Evolutionary conservation across 2,888 invertebrate species (phyloP), one percentile per base, ranked within the genome.

Genomic region (Perithous albicinctus): DNA sequence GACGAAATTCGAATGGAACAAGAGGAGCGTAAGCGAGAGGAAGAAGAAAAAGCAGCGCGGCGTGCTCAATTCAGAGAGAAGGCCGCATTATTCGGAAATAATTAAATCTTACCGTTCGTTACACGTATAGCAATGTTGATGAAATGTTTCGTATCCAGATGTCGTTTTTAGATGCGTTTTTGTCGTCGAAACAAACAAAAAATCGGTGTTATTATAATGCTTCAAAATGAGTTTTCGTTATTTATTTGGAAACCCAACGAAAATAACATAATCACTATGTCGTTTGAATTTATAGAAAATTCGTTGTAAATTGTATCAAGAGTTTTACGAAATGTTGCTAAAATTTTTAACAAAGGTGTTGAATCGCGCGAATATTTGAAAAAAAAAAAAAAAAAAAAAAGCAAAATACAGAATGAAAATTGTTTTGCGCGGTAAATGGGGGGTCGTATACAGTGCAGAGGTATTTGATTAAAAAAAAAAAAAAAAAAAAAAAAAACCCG

Each of bases 1-100:
- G 96, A 96, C 86, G 99, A 99, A 93, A 98, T 99, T 84, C 95
- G 97, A 80, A 95, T 96, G 92, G 98, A 99, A 91, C 98, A 98
- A 91, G 98, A 98, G 90, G 97, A 98, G 88, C 95, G 97, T 87
- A 96, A 96, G 84, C 94, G 96, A 70, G 95, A 96, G 88, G 97
- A 97, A 76, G 97, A 98, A 90, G 97, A 98, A 87, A 96, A 95
- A 88, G 96, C 96, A 26, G 93, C 95, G 81, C 94, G 98, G 85
- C 95, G 96, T 91, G 96, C 96, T 89, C 96, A 96, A 89, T 99
- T 99, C 93, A 96, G 97, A 93, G 96, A 98, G 93, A 97, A 97
- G 92, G 97, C 98, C 46, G 96, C 97, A 59, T 93, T 98, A 90
- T 98, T 98, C 88, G 95, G 96, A 89, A 95, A 94, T 88, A 90